A percentile compares a stretch with the other conserved stretches of the same genome.
Evolutionary conservation across 2,888 invertebrate species (phyloP).

Genomic region (Sphaeridia pumilis): DNA sequence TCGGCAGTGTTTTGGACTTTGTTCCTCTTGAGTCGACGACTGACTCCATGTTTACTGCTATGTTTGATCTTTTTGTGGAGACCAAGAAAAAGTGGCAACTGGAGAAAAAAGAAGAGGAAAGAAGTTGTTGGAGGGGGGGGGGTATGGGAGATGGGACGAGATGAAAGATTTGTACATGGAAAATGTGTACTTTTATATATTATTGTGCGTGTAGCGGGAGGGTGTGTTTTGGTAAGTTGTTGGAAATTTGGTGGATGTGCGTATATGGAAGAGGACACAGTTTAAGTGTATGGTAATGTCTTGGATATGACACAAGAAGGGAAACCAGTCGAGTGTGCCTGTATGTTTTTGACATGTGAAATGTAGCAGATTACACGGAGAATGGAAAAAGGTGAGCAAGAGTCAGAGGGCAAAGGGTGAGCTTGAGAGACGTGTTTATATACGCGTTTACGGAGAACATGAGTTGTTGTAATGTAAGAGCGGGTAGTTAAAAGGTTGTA

Average conservation of each 20-base stretch:
- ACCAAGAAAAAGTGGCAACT: not conserved
- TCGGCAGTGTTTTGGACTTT: not conserved
- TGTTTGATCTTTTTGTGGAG: not conserved
- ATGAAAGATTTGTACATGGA: conserved; percentile 4
- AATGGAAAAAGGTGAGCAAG: not conserved
- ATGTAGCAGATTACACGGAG: not conserved
- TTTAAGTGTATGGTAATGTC: not conserved
- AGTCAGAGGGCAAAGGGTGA: not conserved
- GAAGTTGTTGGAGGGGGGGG: not conserved
- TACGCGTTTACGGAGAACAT: not conserved
- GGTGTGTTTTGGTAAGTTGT: too few species aligned
- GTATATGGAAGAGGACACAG: not conserved
- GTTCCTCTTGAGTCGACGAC: not conserved
- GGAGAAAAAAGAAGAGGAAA: not conserved
- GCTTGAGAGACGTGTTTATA: not conserved
- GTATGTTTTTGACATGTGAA: conserved; percentile 5
- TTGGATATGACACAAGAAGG: not conserved
- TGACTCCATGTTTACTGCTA: not conserved
- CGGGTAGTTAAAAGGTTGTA: not conserved
- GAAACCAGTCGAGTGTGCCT: not conserved
- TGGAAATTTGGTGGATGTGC: too few species aligned
- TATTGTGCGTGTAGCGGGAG: too few species aligned
- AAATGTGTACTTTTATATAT: too few species aligned
- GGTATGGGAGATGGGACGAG: too few species aligned
- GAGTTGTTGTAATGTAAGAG: not conserved